Evolutionary conservation across 2,888 invertebrate genomes (phyloP).

Genomic region (Andrena haemorrhoa): DNA sequence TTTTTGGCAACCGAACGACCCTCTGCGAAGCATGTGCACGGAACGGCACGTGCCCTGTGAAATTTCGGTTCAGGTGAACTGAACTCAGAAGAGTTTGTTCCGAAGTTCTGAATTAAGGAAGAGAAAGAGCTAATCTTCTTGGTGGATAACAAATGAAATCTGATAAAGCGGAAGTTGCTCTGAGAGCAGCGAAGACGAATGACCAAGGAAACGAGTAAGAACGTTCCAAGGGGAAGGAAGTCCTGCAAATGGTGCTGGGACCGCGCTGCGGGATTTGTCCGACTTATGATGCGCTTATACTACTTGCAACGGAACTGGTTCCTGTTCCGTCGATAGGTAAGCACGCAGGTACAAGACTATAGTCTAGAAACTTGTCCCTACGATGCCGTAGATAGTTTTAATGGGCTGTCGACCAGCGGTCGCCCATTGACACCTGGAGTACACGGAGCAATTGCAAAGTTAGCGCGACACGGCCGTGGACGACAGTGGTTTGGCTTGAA

Average conservation of each 20-base stretch:
- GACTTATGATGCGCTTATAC: not conserved
- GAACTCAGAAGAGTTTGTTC: not conserved
- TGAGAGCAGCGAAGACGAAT: too few species aligned
- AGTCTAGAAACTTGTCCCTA: not conserved
- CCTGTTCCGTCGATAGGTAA: not conserved
- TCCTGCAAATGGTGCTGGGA: too few species aligned
- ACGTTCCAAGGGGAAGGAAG: too few species aligned
- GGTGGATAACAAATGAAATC: not conserved
- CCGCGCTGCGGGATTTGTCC: not conserved
- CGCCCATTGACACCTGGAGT: not conserved
- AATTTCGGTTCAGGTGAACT: not conserved
- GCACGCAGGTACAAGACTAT: not conserved
- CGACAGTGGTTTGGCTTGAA: slow-evolving; percentile 63
- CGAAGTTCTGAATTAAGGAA: not conserved
- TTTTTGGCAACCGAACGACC: slow-evolving; percentile 18
- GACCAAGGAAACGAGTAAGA: too few species aligned
- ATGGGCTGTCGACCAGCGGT: not conserved
- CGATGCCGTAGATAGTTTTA: not conserved
- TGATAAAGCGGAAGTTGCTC: not conserved
- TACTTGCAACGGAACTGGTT: not conserved
- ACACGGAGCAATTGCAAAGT: slow-evolving; percentile 35
- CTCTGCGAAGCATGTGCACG: slow-evolving; percentile 22
- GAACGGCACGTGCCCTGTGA: slow-evolving; percentile 18
- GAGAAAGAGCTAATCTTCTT: not conserved
- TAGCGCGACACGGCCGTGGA: slow-evolving; percentile 27